These are phyloP conservation scores for Sepiola atlantica DNA, from an alignment of 2,888 invertebrate species.

Conservation along the genomic window DNA sequence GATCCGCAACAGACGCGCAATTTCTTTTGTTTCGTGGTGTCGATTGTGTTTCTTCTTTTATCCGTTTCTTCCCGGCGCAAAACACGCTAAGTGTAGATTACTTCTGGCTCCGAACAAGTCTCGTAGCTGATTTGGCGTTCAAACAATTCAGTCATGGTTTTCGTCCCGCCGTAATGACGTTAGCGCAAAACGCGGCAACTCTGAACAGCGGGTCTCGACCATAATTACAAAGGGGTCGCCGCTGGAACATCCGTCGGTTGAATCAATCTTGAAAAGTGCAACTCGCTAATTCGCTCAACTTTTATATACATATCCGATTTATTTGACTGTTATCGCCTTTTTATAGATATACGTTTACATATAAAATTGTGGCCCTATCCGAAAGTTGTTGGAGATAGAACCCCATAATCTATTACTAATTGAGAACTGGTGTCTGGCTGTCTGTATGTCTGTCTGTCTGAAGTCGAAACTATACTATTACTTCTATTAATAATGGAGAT, in stretches of 20 bases:
- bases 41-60: neutral
- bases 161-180: neutral
- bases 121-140: constrained; percentile 16
- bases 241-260: neutral
- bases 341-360: too few relatives aligned
- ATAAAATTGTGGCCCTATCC: too few relatives aligned
- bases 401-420: too few relatives aligned
- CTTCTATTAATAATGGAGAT: too few relatives aligned
- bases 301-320: too few relatives aligned
- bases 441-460: too few relatives aligned
- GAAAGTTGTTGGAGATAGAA: too few relatives aligned
- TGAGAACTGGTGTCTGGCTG: too few relatives aligned
- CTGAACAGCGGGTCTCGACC: neutral
- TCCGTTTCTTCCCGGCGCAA: neutral
- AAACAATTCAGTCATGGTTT: neutral
- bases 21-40: neutral
- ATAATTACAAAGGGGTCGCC: neutral
- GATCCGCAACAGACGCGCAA: neutral
- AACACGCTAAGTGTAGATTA: neutral
- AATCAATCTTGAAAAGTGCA: too few relatives aligned
- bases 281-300: too few relatives aligned
- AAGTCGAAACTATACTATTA: too few relatives aligned
- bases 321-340: too few relatives aligned
- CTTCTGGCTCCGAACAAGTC: neutral
- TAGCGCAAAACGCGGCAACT: neutral